Conservation (phyloP, 2,888 invertebrate species). For the Rhopalosiphum nymphaeae region DNA sequence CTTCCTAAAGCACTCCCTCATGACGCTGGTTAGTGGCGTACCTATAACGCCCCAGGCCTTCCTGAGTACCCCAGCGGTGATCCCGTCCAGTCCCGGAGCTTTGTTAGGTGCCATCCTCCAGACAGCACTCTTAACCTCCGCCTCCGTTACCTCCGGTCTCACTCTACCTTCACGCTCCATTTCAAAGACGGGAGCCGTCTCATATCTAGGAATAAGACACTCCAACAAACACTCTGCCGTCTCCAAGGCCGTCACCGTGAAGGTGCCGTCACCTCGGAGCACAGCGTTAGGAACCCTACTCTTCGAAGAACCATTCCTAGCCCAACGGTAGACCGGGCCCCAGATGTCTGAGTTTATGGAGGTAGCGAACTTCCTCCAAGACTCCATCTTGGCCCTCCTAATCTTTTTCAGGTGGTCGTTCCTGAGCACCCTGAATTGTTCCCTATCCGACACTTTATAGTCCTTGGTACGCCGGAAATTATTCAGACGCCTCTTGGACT, state of each 20-base stretch:
- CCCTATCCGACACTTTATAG: background rate
- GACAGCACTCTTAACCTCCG: background rate
- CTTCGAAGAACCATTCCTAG: background rate
- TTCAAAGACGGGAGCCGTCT: background rate
- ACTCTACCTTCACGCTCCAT: background rate
- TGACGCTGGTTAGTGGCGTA: background rate
- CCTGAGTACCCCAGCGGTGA: constrained; percentile 16
- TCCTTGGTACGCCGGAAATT: background rate
- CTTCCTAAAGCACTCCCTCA: background rate
- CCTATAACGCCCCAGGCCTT: background rate
- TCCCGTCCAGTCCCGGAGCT: constrained; percentile 24
- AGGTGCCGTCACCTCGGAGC: background rate
- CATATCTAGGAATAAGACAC: background rate
- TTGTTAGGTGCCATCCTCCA: constrained; percentile 51
- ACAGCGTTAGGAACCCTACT: background rate
- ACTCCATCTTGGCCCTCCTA: background rate
- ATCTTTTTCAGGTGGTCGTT: background rate
- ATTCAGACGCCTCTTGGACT: background rate
- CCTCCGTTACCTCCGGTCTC: background rate
- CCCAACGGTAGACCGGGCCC: background rate
- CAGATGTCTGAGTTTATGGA: background rate
- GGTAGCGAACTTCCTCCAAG: background rate
- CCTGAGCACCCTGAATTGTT: background rate
- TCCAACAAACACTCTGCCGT: background rate
- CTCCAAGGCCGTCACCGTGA: constrained; percentile 4